Percentiles rank a stretch among this genome's conserved stretches.
phyloP scores from a whole-genome alignment of 2,113 vertebrate species.

The Daphoenositta chrysoptera region DNA sequence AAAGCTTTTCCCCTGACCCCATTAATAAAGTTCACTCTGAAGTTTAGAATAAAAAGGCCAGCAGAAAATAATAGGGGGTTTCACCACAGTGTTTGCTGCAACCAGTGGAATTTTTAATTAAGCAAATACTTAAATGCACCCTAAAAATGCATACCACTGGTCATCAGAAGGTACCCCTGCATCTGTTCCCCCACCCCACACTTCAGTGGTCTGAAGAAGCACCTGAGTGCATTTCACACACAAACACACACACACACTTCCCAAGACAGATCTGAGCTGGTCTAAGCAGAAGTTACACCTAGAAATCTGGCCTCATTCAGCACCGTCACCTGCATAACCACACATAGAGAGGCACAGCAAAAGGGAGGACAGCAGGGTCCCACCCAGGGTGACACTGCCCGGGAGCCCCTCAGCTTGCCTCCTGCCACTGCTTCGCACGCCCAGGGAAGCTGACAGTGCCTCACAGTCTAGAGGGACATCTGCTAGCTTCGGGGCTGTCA shows the following conservation, averaged over 20 bases:
- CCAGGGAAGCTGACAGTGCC: neutral
- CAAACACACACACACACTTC: neutral
- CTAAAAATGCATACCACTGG: neutral
- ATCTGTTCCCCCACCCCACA: neutral
- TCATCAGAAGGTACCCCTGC: neutral
- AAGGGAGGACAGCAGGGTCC: neutral
- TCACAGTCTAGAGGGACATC: neutral
- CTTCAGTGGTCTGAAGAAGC: neutral
- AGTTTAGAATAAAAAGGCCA: neutral
- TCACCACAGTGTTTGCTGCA: neutral
- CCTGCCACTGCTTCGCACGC: fast-evolving
- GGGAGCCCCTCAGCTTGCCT: neutral
- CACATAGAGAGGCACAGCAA: fast-evolving
- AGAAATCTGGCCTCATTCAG: neutral
- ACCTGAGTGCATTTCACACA: neutral
- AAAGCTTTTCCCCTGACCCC: neutral
- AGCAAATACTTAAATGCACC: neutral
- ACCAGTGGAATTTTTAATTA: neutral
- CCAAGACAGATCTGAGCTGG: neutral
- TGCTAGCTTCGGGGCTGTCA: neutral
- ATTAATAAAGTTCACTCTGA: neutral
- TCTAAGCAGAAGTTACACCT: neutral
- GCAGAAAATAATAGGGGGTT: neutral
- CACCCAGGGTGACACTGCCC: neutral
- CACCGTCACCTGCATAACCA: neutral